Evolutionary conservation across 2,888 invertebrate genomes (phyloP).

Genomic region (Xanthia icteritia): DNA sequence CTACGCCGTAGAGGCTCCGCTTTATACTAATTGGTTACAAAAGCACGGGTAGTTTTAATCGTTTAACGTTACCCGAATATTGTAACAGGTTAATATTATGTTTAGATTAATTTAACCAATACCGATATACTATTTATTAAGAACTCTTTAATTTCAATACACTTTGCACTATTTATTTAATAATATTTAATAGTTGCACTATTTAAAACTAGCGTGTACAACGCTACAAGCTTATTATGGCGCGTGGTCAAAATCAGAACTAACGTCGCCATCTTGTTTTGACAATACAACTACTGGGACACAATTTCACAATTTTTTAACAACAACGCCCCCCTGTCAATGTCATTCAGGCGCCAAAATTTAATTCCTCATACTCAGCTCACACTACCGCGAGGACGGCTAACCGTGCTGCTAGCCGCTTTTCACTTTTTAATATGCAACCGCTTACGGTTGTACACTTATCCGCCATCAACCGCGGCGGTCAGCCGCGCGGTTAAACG

Average conservation of each 20-base stretch:
- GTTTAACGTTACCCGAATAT: background rate
- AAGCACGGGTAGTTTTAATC: background rate
- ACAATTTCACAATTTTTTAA: background rate
- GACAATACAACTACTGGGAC: no score
- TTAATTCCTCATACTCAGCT: no score
- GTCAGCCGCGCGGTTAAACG: no score
- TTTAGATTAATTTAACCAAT: background rate
- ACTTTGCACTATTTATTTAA: no score
- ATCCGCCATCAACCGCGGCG: no score
- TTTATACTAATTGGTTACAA: background rate
- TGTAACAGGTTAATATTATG: background rate
- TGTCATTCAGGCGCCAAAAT: background rate
- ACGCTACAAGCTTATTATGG: background rate
- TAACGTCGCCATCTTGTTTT: background rate
- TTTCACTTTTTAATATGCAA: no score
- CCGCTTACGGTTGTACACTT: no score
- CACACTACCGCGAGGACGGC: no score
- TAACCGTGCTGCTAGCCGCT: no score
- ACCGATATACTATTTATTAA: background rate
- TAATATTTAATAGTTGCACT: no score
- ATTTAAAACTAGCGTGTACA: no score
- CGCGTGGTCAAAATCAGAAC: background rate
- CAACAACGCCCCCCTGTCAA: background rate
- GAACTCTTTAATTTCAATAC: no score
- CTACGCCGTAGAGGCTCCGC: conserved; percentile 32